Percentiles rank a stretch among this genome's conserved stretches.
Conservation (phyloP, 2,797 vertebrate species). For the Notamacropus eugenii region DNA sequence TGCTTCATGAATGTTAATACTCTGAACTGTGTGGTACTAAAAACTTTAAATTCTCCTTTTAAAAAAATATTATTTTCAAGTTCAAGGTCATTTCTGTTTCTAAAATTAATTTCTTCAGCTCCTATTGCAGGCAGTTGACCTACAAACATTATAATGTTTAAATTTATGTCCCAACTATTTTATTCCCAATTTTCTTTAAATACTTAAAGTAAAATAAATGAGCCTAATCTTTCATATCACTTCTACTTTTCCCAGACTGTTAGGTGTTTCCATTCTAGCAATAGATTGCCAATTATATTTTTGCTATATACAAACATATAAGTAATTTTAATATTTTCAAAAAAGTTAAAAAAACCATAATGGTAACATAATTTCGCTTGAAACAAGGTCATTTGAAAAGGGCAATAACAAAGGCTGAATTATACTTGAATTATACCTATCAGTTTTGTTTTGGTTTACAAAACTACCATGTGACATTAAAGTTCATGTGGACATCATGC, state of each 20-base stretch:
- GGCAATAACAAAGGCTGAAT: background rate
- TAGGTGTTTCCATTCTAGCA: slow-evolving; percentile 4
- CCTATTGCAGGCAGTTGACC: slow-evolving; percentile 49
- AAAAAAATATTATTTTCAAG: slow-evolving; percentile 56
- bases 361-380: slow-evolving; percentile 34
- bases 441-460: slow-evolving; percentile 16
- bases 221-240: background rate
- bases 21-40: slow-evolving; percentile 7
- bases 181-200: slow-evolving; percentile 1
- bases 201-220: slow-evolving; percentile 21
- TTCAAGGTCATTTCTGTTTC: slow-evolving; percentile 41
- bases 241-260: slow-evolving; percentile 2
- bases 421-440: background rate
- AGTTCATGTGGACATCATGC: slow-evolving; percentile 14
- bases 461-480: background rate
- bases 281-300: background rate
- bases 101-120: slow-evolving; percentile 28
- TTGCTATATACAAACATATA: background rate
- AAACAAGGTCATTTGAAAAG: slow-evolving; percentile 33
- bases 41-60: slow-evolving; percentile 36
- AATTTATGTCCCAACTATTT: slow-evolving; percentile 40
- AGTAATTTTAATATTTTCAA: background rate
- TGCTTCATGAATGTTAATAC: slow-evolving; percentile 6
- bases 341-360: slow-evolving; percentile 44
- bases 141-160: slow-evolving; percentile 45